Evolutionary conservation across 2,113 vertebrate genomes (phyloP).

Genomic region (Platichthys stellatus): DNA sequence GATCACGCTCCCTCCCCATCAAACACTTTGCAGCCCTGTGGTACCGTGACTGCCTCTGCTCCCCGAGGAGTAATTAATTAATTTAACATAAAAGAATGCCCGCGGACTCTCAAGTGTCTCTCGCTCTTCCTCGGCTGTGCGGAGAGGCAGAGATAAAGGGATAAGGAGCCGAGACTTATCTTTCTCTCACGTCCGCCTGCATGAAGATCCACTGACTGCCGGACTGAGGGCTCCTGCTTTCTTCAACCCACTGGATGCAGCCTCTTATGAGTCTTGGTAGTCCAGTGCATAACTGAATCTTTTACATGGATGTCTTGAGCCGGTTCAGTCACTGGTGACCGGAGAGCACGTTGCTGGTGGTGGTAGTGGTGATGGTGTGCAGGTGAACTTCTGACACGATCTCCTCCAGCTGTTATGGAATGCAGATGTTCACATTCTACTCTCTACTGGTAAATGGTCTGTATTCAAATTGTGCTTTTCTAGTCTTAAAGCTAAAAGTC

Average conservation of each 20-base stretch:
- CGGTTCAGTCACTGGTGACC: constrained; percentile 7
- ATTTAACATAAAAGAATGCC: constrained; percentile 44
- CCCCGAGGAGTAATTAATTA: constrained; percentile 47
- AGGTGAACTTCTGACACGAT: background rate
- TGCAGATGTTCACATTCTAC: too few species aligned
- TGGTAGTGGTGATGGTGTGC: background rate
- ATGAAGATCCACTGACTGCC: constrained; percentile 50
- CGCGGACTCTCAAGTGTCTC: constrained; percentile 28
- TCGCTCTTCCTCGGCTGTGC: constrained; percentile 7
- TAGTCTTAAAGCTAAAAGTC: too few species aligned
- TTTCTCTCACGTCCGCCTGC: constrained; percentile 28
- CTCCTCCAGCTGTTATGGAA: too few species aligned
- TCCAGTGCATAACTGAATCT: constrained; percentile 47
- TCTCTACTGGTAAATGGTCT: too few species aligned
- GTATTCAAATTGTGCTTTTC: too few species aligned
- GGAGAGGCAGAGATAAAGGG: background rate
- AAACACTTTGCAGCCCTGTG: constrained; percentile 34
- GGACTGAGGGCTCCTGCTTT: constrained; percentile 35
- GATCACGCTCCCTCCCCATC: constrained; percentile 24
- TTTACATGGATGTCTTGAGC: constrained; percentile 38
- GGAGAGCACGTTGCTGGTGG: background rate
- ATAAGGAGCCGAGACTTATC: constrained; percentile 26
- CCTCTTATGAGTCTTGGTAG: constrained; percentile 31
- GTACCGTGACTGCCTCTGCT: constrained; percentile 29
- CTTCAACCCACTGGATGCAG: constrained; percentile 38